Evolutionary conservation across 2,888 invertebrate genomes (phyloP), one percentile per base, ranked within the genome.

Genomic region (Epistrophella euchroma): DNA sequence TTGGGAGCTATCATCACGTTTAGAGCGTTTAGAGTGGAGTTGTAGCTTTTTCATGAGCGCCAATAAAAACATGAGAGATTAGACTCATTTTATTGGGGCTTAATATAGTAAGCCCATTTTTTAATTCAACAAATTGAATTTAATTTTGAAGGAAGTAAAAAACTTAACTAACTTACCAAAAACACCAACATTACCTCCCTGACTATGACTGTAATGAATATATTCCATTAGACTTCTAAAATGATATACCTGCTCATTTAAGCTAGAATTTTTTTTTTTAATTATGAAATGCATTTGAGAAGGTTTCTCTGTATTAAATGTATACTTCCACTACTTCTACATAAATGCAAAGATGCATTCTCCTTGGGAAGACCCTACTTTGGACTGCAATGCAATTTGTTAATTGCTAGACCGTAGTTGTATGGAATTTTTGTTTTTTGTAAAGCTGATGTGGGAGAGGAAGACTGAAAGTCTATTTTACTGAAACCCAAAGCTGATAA

Each of bases 191-290:
- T 37, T 6, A 37, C 19, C 13, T 15, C 7, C 13, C 22, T 10
- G 19, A 60, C 40, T 60, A 60, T 60, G 2, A 7, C 2, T 15
- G 15, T 43, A 73, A 60, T 60, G 35, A 17, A 64, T 52, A 40
- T 64, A 43, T 66, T 45, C 64, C 55, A 74, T 74, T 74, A 66
- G 74, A 52, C 62, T 73, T 62, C 50, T 50, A 32, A 74, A 74
- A 64, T 55, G 43, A 55, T 56, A 74, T 74, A 28, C 64, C 55
- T 74, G 62, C n/a, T 43, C 74, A 74, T 55, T 74, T 74, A 32
- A 32, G 13, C 15, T 2, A 28, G 15, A 9, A 3, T 45, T 25
- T 40, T 45, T 55, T 56, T 75, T 66, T 66, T 56, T 70, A 22
- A 75, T 75, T 56, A 75, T 64, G 74, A 66, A 66, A 66, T 68